Evolutionary conservation across 1,140 invertebrate species (phyloP).

Genomic region (Aphis craccivora): DNA sequence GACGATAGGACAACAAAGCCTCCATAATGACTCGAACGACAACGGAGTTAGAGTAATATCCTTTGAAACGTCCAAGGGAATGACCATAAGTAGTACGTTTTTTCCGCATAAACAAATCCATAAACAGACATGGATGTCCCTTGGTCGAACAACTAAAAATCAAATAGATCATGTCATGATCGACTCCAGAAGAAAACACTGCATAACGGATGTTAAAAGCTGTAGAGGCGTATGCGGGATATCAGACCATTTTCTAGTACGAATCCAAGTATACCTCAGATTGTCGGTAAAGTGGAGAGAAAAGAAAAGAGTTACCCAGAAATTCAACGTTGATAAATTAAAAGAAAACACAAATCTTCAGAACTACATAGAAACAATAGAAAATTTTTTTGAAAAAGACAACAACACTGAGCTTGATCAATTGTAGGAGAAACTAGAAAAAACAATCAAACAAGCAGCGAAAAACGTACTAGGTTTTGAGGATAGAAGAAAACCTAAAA

Average conservation of each 20-base stretch:
- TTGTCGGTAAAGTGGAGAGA: conserved; percentile 39
- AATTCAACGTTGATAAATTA: conserved; percentile 26
- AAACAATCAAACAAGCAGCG: conserved; percentile 29
- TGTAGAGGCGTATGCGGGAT: conserved; percentile 57
- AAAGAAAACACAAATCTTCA: conserved; percentile 28
- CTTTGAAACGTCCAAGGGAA: no score
- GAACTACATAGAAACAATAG: conserved; percentile 36
- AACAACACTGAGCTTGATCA: conserved; percentile 20
- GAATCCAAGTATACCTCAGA: conserved; percentile 56
- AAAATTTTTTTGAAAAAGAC: conserved; percentile 21
- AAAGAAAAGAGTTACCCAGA: conserved; percentile 37
- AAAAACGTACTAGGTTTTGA: conserved; percentile 30
- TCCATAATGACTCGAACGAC: no score
- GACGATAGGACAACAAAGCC: no score
- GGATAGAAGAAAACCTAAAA: conserved; percentile 49
- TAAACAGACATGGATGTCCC: conserved; percentile 60
- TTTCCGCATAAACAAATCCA: conserved; percentile 61
- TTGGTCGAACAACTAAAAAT: conserved; percentile 58
- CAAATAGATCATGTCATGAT: conserved; percentile 61
- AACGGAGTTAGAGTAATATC: no score
- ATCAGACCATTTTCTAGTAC: conserved; percentile 59
- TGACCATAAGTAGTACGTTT: no score
- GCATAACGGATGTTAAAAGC: conserved; percentile 56
- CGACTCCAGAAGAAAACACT: conserved; percentile 44
- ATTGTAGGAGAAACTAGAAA: conserved; percentile 29